Evolutionary conservation across 2,888 invertebrate genomes (phyloP), one percentile per base, ranked within the genome.

Genomic region (Pasiphila rectangulata): DNA sequence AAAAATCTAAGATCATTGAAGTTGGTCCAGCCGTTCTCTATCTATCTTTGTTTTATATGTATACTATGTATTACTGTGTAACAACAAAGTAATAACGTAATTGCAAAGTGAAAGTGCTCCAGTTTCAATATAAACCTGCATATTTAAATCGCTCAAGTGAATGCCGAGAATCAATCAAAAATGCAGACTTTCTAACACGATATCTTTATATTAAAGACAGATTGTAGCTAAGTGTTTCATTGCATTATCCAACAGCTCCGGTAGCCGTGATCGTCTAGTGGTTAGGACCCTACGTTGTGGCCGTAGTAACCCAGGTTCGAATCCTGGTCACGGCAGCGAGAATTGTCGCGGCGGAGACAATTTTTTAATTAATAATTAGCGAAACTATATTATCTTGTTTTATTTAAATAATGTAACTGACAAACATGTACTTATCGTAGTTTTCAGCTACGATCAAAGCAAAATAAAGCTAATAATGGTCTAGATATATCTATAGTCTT

Each of bases 271-370:
- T 92, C 91, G 91, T 92, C 91, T 92, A 92, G 92, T 92, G 91
- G 91, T 91, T 91, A 91, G 91, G 90, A 91, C 91, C 89, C 90
- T 90, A 91, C 91, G 91, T 91, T 91, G 91, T 91, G 91, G 91
- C 91, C 91, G 92, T 91, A 90, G 91, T 91, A 92, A 92, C 91
- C 91, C 91, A 91, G 92, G 91, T 92, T 92, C 91, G 91, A 92
- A 73, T 75, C 75, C 77, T 78, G 78, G 77, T 78, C 76, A 77
- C 78, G 77, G 72, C 75, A 76, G 75, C 72, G 73, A 35, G 46
- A 34, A 72, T 74, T 77, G 75, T 75, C 72, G 53, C 73, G 72
- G 73, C 55, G 70, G 73, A 69, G 74, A 45, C 19, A 12, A n/a
- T 45, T 40, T 69, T 65, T 71, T 62, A 3, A 42, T 9, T 19